These are phyloP conservation scores for Drosophila dunni DNA, from an alignment of 1,140 invertebrate genomes.

Conservation along the genomic window DNA sequence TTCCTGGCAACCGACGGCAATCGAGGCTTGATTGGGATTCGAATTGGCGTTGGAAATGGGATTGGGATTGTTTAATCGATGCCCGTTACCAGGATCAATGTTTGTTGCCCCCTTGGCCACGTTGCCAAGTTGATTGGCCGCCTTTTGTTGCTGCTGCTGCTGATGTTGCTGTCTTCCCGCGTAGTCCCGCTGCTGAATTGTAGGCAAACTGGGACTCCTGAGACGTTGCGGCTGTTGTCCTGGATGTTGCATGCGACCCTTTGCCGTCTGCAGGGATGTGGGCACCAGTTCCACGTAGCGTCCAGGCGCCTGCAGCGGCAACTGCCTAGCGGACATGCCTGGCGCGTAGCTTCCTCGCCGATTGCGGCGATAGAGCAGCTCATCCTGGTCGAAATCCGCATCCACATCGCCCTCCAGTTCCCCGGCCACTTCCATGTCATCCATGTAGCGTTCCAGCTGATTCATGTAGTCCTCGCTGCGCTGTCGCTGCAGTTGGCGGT, in stretches of 20 bases:
- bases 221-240: conserved; percentile 53
- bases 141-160: conserved; percentile 44
- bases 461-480: conserved; percentile 67
- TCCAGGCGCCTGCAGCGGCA: conserved; percentile 50
- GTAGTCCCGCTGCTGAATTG: conserved; percentile 69
- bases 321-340: conserved; percentile 61
- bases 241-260: conserved; percentile 74
- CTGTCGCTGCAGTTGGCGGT: conserved; percentile 41
- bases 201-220: conserved; percentile 80
- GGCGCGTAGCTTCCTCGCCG: conserved; percentile 68
- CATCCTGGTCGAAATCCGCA: conserved; percentile 67
- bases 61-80: conserved; percentile 57
- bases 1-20: conserved; percentile 84
- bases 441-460: conserved; percentile 71
- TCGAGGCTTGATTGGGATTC: conserved; percentile 22
- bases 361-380: conserved; percentile 56
- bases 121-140: conserved; percentile 45
- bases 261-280: conserved; percentile 73
- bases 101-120: conserved; percentile 49
- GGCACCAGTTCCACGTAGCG: conserved; percentile 70
- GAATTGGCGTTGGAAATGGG: conserved; percentile 32
- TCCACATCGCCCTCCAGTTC: conserved; percentile 42
- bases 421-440: conserved; percentile 67
- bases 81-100: conserved; percentile 69
- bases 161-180: conserved; percentile 18